Conservation (phyloP, 2,888 invertebrate species). For the Noctua fimbriata region DNA sequence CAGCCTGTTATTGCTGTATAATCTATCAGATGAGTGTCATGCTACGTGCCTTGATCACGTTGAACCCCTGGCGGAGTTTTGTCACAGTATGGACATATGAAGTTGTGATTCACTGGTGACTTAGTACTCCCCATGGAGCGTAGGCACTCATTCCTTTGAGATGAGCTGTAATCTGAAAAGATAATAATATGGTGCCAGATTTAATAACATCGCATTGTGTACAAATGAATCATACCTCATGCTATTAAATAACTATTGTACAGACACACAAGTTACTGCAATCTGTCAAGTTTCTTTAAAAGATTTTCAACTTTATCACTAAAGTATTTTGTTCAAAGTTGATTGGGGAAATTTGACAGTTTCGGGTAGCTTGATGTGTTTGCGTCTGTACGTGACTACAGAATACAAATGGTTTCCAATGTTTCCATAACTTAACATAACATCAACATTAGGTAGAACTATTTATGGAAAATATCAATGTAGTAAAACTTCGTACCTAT, state of each 20-base stretch:
- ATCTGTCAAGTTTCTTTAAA: too few species aligned
- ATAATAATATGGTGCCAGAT: neutral
- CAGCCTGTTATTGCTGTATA: neutral
- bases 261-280: too few species aligned
- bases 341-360: too few species aligned
- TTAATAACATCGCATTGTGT: neutral
- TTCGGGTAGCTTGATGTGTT: too few species aligned
- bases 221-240: neutral
- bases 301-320: too few species aligned
- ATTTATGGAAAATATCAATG: conserved; percentile 6
- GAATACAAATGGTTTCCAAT: neutral
- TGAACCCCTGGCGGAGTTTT: neutral
- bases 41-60: too few species aligned
- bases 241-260: neutral
- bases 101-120: neutral
- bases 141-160: neutral
- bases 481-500: neutral
- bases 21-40: neutral
- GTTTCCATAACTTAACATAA: too few species aligned
- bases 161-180: conserved; percentile 8
- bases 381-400: neutral
- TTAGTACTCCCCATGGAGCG: neutral
- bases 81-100: neutral
- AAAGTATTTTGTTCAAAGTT: too few species aligned
- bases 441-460: neutral